Percentiles rank a stretch among this genome's conserved stretches.
These are phyloP conservation scores for Monoplex corrugatus DNA, from an alignment of 2,888 invertebrate genomes.

Conservation along the genomic window DNA sequence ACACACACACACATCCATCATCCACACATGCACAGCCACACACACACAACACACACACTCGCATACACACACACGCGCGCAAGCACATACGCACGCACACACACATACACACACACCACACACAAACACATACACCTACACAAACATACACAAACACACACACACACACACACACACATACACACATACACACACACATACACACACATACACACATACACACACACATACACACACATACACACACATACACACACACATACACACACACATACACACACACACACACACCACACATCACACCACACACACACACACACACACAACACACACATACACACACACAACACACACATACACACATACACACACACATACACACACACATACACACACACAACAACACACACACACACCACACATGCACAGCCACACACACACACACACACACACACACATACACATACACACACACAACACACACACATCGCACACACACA, in stretches of 20 bases:
- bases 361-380: not conserved
- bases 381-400: not conserved
- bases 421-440: not conserved
- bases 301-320: too few relatives aligned
- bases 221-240: conserved; percentile 41
- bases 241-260: conserved; percentile 43
- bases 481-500: too few relatives aligned
- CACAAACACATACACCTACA: too few relatives aligned
- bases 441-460: too few relatives aligned
- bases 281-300: not conserved
- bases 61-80: conserved; percentile 40
- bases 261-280: conserved; percentile 36
- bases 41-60: conserved; percentile 35
- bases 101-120: not conserved
- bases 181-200: not conserved
- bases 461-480: too few relatives aligned
- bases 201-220: conserved; percentile 10
- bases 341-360: not conserved
- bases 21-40: not conserved
- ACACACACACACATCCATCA: not conserved
- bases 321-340: too few relatives aligned
- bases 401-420: not conserved
- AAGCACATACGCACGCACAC: conserved; percentile 33
- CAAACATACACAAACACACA: not conserved
- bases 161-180: not conserved